A percentile compares a stretch with the other conserved stretches of the same genome.
These are phyloP conservation scores for Microctenopoma steveboyesi DNA, from an alignment of 2,797 vertebrate species.

Conservation along the genomic window DNA sequence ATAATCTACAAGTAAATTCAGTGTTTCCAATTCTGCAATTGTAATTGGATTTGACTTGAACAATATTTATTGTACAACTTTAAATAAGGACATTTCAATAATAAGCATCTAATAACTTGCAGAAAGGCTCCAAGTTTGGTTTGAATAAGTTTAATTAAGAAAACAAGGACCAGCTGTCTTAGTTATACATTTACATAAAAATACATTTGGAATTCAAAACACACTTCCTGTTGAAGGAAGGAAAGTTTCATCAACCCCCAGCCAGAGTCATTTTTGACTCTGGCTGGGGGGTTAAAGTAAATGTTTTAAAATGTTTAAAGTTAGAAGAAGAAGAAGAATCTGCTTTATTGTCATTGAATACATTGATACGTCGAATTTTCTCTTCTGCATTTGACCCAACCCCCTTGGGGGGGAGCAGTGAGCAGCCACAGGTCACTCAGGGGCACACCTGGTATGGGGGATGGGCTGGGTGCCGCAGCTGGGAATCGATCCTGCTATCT, in stretches of 20 bases:
- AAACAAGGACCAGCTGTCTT: conserved; percentile 5
- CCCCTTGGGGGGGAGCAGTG: too few species aligned
- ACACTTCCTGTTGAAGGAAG: conserved; percentile 10
- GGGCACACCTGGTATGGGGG: too few species aligned
- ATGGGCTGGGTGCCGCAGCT: too few species aligned
- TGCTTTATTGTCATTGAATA: too few species aligned
- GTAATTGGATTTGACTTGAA: not conserved
- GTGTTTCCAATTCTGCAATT: not conserved
- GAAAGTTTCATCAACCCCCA: conserved; percentile 42
- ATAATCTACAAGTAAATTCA: not conserved
- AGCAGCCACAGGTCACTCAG: too few species aligned
- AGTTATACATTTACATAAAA: conserved; percentile 45
- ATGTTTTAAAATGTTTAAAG: conserved; percentile 1
- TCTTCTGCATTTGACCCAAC: too few species aligned
- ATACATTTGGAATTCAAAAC: conserved; percentile 44
- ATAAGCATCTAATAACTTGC: conserved; percentile 11
- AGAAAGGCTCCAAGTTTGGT: conserved; percentile 2
- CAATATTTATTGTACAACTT: not conserved
- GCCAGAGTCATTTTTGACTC: conserved; percentile 20
- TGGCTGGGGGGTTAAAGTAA: not conserved
- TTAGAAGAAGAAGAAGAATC: not conserved
- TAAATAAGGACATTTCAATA: conserved; percentile 11
- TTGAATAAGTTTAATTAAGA: conserved; percentile 12
- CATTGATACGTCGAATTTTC: too few species aligned
- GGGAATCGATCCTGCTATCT: too few species aligned